Base-by-base conservation (phyloP, 2,888 invertebrate genomes). In the Amphipyra tragopoginis region DNA sequence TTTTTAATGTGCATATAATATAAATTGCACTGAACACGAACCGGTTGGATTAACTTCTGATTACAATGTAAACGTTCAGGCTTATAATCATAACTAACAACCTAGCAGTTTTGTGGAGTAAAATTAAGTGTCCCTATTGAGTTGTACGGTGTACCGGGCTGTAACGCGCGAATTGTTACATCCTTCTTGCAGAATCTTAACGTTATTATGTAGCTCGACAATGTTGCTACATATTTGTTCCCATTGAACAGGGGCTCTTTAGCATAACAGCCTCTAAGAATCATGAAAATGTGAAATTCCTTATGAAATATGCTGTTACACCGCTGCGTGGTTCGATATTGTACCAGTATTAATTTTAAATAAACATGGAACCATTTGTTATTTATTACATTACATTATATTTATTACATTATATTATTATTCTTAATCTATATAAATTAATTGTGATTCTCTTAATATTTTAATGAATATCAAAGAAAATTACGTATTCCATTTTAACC, bases 211-310 rank as follows among this genome's bases (percentile, higher is more conserved):
- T 50, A 70, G 56, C 64, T 57, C 43, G 47, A 71, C 70, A 75
- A 57, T 57, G 75, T 71, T 38, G 57, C 65, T 47, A 70, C 50
- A 69, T 69, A 69, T 74, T 69, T 73, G 71, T 63, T 71, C 45
- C 71, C 45, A 53, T 53, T 70, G 65, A 70, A 75, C 40, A 39
- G 52, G 42, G 34, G 44, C 71, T 75, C 71, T 40, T 75, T 54
- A 63, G 75, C 75, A 63, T 63, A 71, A 74, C 75, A 61, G 21
- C 39, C 56, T 69, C 71, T 53, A 21, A 56, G 56, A 71, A 70
- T 54, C 71, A 63, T 75, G 75, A 57, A 75, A 74, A 70, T 74
- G 74, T 73, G 52, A 70, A 69, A 54, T 70, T 70, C 47, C 56
- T 33, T 51, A 43, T 47, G 61, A 53, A 59, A 53, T 54, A 70